phyloP scores from a whole-genome alignment of 2,113 vertebrate species.

The Xiphias gladius region DNA sequence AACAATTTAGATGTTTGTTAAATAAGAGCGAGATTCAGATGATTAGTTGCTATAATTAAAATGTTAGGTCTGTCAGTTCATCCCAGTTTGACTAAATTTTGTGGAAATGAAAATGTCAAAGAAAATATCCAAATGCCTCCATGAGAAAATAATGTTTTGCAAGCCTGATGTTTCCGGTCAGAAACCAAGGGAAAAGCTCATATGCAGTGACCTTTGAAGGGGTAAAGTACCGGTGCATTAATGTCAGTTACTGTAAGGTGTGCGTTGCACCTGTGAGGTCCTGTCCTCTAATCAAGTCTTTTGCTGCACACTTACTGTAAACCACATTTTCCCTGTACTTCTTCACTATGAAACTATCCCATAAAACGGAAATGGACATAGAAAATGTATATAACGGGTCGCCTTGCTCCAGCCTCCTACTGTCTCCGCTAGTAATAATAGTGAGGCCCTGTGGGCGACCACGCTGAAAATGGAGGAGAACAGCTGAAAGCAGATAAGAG shows the following conservation, averaged over 20 bases:
- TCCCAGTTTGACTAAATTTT: too few relatives aligned
- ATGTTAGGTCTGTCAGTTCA: too few relatives aligned
- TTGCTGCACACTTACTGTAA: background rate
- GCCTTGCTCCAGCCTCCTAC: background rate
- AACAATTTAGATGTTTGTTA: background rate
- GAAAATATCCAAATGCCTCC: too few relatives aligned
- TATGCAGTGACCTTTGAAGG: background rate
- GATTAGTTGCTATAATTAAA: too few relatives aligned
- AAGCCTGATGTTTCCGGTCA: too few relatives aligned
- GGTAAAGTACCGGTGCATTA: background rate
- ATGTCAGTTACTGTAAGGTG: too few relatives aligned
- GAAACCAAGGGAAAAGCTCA: too few relatives aligned
- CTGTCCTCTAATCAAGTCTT: background rate
- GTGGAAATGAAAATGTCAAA: too few relatives aligned
- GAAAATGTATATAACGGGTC: background rate
- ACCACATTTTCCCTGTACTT: background rate
- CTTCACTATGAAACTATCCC: background rate
- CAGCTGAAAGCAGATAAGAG: constrained; percentile 34
- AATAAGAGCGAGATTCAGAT: too few relatives aligned
- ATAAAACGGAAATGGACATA: background rate
- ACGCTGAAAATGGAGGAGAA: background rate
- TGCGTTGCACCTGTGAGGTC: background rate
- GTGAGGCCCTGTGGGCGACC: constrained; percentile 5
- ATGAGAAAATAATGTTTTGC: too few relatives aligned
- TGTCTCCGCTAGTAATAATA: background rate